Evolutionary conservation across 2,888 invertebrate species (phyloP), one percentile per base, ranked within the genome.

Genomic region (Zaprionus lineosus): DNA sequence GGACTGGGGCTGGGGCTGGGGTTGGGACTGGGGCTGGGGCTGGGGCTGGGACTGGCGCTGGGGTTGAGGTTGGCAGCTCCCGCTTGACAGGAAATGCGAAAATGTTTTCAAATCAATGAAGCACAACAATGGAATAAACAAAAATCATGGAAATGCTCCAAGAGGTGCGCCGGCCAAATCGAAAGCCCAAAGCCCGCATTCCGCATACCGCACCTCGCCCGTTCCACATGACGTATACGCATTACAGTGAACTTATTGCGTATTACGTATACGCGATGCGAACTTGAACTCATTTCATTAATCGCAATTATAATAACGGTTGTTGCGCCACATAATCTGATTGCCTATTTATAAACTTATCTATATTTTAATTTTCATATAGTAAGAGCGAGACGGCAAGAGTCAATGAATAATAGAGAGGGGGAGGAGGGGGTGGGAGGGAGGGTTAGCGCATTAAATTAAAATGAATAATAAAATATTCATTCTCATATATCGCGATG

Each of bases 31-130:
- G 14, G n/a, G n/a, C n/a, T n/a, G n/a, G n/a, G n/a, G n/a, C n/a
- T n/a, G n/a, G n/a, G n/a, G n/a, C n/a, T n/a, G n/a, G n/a, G n/a
- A n/a, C n/a, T n/a, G n/a, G n/a, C n/a, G n/a, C n/a, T n/a, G n/a
- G n/a, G n/a, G 21, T 14, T 47, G 15, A 29, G 29, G 46, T 48
- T 33, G n/a, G n/a, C n/a, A n/a, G n/a, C 19, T 36, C 34, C 29
- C 44, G 48, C 4, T 55, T 37, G 55, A 46, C 72, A 59, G 70
- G 69, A 70, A 74, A 65, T 69, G 63, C 64, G 72, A 79, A 67
- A 68, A 76, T 72, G 71, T 58, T 66, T 70, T 69, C 69, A 57
- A 72, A 56, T 69, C 72, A 66, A 29, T 69, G 56, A 65, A 65
- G 64, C 68, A 56, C 33, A 74, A 61, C 57, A 60, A 56, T 52